Evolutionary conservation across 2,888 invertebrate species (phyloP), one percentile per base, ranked within the genome.

Genomic region (Atethmia centrago): DNA sequence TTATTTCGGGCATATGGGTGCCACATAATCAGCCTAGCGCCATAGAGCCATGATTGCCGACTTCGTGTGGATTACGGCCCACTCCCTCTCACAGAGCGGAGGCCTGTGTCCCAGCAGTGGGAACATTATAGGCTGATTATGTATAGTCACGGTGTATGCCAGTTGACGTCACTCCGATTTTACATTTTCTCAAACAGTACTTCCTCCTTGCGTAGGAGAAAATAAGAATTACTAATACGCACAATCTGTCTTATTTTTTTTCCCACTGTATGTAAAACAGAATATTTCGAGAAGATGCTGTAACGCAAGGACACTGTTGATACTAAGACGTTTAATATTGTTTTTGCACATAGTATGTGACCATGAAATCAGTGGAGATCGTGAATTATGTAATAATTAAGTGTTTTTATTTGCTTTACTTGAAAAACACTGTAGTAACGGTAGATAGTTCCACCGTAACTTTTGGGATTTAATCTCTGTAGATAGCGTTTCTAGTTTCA

Each of bases 121-220:
- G n/a, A n/a, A n/a, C n/a, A n/a, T n/a, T n/a, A n/a, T n/a, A n/a
- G n/a, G n/a, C n/a, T n/a, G n/a, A 31, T 4, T 31, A 4, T 31
- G 2, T 4, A 31, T 31, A 31, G 40, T 49, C 53, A 81, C 77
- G 36, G 19, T 0, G 25, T 4, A 10, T 61, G 9, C 1, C 14
- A 36, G 31, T 5, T 49, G 78, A 71, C 78, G 82, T 82, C 71
- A 82, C 25, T 14, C 12, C 0, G 3, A 16, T 70, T 63, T 59
- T 14, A 68, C 47, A 82, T 77, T 71, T 67, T 71, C 62, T 66
- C 36, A 59, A 70, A 51, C n/a, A 14, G 36, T 25, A 25, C 58
- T 81, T 79, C 77, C 82, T 64, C 21, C 31, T 71, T 45, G 71
- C 55, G 80, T 82, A 58, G 77, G 82, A 77, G 40, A 77, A 64